Evolutionary conservation across 2,888 invertebrate species (phyloP).

Genomic region (Hydroisotoma schaefferi): DNA sequence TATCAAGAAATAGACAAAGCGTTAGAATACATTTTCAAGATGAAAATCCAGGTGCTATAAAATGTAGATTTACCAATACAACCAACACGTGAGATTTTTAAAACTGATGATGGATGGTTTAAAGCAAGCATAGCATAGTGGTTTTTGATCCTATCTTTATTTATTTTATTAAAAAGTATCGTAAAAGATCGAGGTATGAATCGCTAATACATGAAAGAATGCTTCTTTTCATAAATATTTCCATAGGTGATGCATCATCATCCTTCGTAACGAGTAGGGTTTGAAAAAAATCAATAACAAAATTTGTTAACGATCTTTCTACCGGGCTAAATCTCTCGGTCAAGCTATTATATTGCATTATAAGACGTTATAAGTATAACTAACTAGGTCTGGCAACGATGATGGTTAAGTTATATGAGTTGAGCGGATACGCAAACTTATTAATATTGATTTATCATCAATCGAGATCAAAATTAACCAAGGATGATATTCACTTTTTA

Average conservation of each 20-base stretch:
- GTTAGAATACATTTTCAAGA: too few species aligned
- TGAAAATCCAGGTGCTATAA: neutral
- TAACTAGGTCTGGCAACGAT: too few species aligned
- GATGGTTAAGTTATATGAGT: too few species aligned
- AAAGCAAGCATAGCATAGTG: neutral
- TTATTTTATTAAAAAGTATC: neutral
- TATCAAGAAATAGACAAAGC: too few species aligned
- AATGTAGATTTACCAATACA: neutral
- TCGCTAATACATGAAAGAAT: neutral
- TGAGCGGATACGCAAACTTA: too few species aligned
- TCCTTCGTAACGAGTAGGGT: constrained; percentile 6
- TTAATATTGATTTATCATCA: neutral
- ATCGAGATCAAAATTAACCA: constrained; percentile 3
- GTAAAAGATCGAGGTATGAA: neutral
- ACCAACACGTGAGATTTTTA: neutral
- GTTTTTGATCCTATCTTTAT: neutral
- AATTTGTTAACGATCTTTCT: neutral
- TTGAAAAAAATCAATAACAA: constrained; percentile 7
- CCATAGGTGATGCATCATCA: constrained; percentile 6
- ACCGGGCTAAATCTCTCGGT: neutral
- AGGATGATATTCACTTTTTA: constrained; percentile 8
- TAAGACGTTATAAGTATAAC: too few species aligned
- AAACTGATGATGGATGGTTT: neutral
- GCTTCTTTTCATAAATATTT: neutral
- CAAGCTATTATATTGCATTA: neutral